Percentiles rank a stretch among this genome's conserved stretches.
These are phyloP conservation scores for Chlorocebus sabaeus DNA, from an alignment of 2,113 vertebrate genomes.

Conservation along the genomic window DNA sequence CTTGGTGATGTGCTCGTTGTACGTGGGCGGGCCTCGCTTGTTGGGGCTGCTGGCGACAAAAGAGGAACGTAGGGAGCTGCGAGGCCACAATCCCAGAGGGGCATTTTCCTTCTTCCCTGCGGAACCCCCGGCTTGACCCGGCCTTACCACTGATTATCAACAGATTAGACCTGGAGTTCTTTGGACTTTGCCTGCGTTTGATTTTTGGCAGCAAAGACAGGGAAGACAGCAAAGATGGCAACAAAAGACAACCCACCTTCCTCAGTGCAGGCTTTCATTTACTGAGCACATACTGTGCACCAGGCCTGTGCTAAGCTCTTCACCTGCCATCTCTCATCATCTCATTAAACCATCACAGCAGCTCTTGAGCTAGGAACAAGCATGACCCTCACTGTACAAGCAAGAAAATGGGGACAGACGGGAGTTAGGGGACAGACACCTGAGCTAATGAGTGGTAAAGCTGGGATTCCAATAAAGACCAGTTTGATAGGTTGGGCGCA, in stretches of 20 bases:
- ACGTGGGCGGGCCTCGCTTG: conserved; percentile 97
- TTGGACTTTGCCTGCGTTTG: not conserved
- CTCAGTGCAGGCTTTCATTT: not conserved
- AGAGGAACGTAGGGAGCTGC: conserved; percentile 64
- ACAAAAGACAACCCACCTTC: not conserved
- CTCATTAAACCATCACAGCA: not conserved
- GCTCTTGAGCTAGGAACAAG: not conserved
- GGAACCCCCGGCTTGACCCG: not conserved
- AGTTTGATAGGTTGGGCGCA: not conserved
- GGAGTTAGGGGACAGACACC: not conserved
- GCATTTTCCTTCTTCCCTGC: not conserved
- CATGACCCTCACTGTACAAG: not conserved
- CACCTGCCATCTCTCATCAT: rapidly evolving
- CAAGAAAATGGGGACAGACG: not conserved
- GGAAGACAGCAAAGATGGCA: not conserved
- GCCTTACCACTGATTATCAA: conserved; percentile 56
- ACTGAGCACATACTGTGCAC: not conserved
- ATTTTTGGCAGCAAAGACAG: not conserved
- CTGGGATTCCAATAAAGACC: not conserved
- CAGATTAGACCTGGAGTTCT: conserved; percentile 55
- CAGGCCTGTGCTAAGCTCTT: not conserved
- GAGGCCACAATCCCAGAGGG: conserved; percentile 39
- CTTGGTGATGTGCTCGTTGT: conserved; percentile 99
- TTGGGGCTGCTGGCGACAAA: conserved; percentile 90
- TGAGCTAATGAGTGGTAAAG: not conserved